Evolutionary conservation across 2,888 invertebrate genomes (phyloP).

Genomic region (Elysia crispata): DNA sequence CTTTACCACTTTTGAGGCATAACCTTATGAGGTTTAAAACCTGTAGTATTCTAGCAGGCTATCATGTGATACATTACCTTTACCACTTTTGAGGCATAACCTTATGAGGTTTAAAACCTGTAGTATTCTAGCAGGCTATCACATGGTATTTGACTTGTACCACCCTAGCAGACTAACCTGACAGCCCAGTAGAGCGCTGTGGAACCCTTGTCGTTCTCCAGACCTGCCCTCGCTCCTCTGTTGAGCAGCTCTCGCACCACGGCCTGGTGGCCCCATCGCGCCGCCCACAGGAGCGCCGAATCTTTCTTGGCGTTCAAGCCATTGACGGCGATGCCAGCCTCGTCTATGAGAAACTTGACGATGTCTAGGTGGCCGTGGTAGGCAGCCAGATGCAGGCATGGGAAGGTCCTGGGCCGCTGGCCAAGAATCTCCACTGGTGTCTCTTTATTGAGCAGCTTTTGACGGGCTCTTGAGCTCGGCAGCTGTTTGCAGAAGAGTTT

Average conservation of each 20-base stretch:
- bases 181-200: conserved; percentile 76
- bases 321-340: conserved; percentile 62
- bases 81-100: too few relatives aligned
- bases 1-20: too few relatives aligned
- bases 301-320: conserved; percentile 71
- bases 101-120: too few relatives aligned
- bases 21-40: too few relatives aligned
- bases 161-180: too few relatives aligned
- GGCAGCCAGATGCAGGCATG: conserved; percentile 69
- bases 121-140: too few relatives aligned
- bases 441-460: conserved; percentile 52
- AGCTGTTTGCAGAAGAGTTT: too few relatives aligned
- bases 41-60: too few relatives aligned
- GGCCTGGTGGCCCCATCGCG: conserved; percentile 68
- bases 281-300: conserved; percentile 76
- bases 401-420: conserved; percentile 70
- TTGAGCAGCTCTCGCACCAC: conserved; percentile 63
- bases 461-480: not conserved
- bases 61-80: too few relatives aligned
- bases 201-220: conserved; percentile 74
- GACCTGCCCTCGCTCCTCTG: conserved; percentile 66
- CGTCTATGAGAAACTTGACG: conserved; percentile 58
- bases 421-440: conserved; percentile 69
- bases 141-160: too few relatives aligned
- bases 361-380: conserved; percentile 62